phyloP scores from a whole-genome alignment of 2,888 invertebrate genomes.

The Drosophila cognata region DNA sequence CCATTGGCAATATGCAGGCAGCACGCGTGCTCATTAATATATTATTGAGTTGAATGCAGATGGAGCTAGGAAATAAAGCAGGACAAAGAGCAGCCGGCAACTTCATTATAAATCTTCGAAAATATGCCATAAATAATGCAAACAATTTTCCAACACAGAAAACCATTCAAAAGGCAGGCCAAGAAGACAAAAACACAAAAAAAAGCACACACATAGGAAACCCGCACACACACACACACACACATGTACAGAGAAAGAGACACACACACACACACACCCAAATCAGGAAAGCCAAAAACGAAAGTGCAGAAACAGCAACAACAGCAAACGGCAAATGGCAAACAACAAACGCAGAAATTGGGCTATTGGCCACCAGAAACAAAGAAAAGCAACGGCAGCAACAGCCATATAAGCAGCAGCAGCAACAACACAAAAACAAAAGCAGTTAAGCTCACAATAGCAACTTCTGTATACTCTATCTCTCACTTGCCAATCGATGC shows the following conservation, averaged over 20 bases:
- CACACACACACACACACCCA: conserved; percentile 10
- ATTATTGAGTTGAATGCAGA: conserved; percentile 69
- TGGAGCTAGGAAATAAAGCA: conserved; percentile 51
- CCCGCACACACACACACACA: conserved; percentile 9
- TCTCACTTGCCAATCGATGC: background rate
- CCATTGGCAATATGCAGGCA: conserved; percentile 25
- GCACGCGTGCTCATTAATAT: conserved; percentile 70
- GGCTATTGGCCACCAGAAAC: conserved; percentile 53
- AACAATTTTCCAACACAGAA: conserved; percentile 71
- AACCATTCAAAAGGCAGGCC: conserved; percentile 49
- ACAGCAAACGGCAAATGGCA: conserved; percentile 8
- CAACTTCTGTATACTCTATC: conserved; percentile 17
- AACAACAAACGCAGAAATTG: conserved; percentile 68
- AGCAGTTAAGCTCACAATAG: conserved; percentile 6
- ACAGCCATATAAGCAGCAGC: conserved; percentile 16
- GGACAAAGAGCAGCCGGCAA: conserved; percentile 53
- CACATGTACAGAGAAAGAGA: background rate
- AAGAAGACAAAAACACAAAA: conserved; percentile 27
- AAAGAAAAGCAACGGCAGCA: conserved; percentile 39
- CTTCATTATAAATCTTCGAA: conserved; percentile 81
- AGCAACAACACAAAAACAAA: conserved; percentile 19
- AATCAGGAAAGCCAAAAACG: conserved; percentile 26
- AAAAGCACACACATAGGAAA: conserved; percentile 1
- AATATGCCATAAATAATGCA: conserved; percentile 79
- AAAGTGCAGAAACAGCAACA: conserved; percentile 32